Percentiles rank a stretch among this genome's conserved stretches.
Conservation (phyloP, 2,113 vertebrate species). For the Corythoichthys haematopterus region DNA sequence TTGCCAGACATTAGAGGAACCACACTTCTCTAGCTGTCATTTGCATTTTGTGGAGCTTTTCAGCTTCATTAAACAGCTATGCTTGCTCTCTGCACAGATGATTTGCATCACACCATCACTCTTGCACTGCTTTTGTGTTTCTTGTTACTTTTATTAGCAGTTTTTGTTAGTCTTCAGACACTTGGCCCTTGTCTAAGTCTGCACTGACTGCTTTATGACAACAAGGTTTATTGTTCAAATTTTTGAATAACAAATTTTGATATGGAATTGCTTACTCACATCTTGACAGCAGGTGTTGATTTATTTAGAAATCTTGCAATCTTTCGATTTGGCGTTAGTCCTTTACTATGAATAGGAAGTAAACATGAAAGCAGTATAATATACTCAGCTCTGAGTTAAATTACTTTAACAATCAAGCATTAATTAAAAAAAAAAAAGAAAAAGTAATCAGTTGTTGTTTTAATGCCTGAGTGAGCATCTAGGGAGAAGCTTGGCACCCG, state of each 20-base stretch:
- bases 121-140: not conserved
- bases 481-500: too few species aligned
- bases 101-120: not conserved
- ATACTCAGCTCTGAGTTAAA: too few species aligned
- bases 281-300: not conserved
- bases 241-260: not conserved
- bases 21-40: not conserved
- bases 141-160: not conserved
- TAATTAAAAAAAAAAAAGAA: too few species aligned
- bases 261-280: too few species aligned
- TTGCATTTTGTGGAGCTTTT: not conserved
- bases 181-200: too few species aligned
- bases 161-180: not conserved
- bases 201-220: not conserved
- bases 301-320: too few species aligned
- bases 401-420: too few species aligned
- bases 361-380: too few species aligned
- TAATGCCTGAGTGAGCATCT: too few species aligned
- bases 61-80: conserved; percentile 2
- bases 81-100: not conserved
- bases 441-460: too few species aligned
- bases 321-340: too few species aligned
- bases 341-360: too few species aligned
- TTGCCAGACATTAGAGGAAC: not conserved
- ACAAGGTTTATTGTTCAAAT: not conserved